Percentiles rank a stretch among this genome's conserved stretches.
Evolutionary conservation across 64 coral and sea anemone species (phyloP).

Genomic region (Stichodactyla helianthus): DNA sequence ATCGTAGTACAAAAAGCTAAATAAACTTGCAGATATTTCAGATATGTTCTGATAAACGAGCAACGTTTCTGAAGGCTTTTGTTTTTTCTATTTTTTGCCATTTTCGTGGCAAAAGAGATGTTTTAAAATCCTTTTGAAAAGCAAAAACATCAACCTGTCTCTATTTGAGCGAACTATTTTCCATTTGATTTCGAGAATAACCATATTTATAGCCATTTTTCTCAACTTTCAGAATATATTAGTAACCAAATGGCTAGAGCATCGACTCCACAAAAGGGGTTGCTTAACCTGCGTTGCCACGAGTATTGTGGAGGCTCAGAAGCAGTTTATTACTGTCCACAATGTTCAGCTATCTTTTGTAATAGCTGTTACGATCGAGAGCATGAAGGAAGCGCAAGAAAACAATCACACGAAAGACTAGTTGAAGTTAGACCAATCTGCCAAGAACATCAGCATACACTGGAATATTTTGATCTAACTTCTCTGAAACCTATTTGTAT

Average conservation of each 20-base stretch:
- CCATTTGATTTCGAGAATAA: no score
- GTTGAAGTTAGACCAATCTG: slow-evolving; percentile 65
- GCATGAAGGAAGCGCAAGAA: slow-evolving; percentile 65
- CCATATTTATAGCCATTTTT: no score
- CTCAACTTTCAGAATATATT: no score
- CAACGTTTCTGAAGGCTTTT: background rate
- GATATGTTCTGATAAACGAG: background rate
- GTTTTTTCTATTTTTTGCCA: background rate
- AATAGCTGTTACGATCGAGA: slow-evolving; percentile 65
- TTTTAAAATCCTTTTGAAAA: no score
- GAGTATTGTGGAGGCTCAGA: slow-evolving; percentile 65
- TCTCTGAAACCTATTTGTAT: slow-evolving; percentile 58
- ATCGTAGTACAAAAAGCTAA: background rate
- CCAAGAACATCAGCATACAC: slow-evolving; percentile 57
- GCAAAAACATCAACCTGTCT: no score
- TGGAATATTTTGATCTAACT: slow-evolving; percentile 79
- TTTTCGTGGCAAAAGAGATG: no score
- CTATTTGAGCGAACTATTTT: no score
- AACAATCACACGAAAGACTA: slow-evolving; percentile 54
- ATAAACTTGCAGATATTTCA: background rate
- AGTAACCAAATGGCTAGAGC: background rate
- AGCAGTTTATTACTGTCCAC: slow-evolving; percentile 75
- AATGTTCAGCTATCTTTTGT: slow-evolving; percentile 88
- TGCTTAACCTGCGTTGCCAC: slow-evolving; percentile 13
- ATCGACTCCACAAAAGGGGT: background rate